Conservation (phyloP, 2,797 vertebrate species). For the Chiloscyllium punctatum region DNA sequence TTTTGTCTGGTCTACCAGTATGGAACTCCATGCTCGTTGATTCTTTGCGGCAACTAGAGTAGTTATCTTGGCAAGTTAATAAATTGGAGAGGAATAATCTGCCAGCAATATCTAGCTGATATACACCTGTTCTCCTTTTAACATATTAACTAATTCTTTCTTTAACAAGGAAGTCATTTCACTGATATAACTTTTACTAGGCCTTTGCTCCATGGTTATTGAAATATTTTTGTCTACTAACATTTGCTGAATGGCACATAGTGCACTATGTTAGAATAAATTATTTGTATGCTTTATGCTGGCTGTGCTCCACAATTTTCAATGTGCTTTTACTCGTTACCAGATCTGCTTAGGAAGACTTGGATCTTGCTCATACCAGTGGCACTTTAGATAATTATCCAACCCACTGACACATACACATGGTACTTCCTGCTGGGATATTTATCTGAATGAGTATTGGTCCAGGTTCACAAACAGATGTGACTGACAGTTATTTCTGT, state of each 20-base stretch:
- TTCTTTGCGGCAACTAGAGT: neutral
- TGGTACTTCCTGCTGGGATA: slow-evolving; percentile 8
- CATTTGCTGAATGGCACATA: neutral
- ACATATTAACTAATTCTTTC: neutral
- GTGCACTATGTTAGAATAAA: slow-evolving; percentile 8
- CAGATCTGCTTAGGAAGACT: neutral
- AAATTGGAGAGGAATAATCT: neutral
- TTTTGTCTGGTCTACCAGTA: no score
- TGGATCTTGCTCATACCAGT: slow-evolving; percentile 12
- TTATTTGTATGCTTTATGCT: neutral
- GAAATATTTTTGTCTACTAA: slow-evolving; percentile 15
- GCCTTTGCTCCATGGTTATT: neutral
- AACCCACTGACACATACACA: neutral
- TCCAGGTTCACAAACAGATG: slow-evolving; percentile 29
- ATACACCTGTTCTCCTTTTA: neutral
- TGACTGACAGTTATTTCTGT: slow-evolving; percentile 25
- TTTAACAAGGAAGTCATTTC: neutral
- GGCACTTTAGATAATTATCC: slow-evolving; percentile 25
- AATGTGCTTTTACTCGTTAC: neutral
- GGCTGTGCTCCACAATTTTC: neutral
- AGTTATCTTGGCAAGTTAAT: neutral
- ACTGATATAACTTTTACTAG: neutral
- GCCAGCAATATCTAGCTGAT: neutral
- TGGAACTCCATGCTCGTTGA: neutral
- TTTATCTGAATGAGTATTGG: slow-evolving; percentile 26